Evolutionary conservation across 2,888 invertebrate genomes (phyloP).

Genomic region (Aphodius sticticus): DNA sequence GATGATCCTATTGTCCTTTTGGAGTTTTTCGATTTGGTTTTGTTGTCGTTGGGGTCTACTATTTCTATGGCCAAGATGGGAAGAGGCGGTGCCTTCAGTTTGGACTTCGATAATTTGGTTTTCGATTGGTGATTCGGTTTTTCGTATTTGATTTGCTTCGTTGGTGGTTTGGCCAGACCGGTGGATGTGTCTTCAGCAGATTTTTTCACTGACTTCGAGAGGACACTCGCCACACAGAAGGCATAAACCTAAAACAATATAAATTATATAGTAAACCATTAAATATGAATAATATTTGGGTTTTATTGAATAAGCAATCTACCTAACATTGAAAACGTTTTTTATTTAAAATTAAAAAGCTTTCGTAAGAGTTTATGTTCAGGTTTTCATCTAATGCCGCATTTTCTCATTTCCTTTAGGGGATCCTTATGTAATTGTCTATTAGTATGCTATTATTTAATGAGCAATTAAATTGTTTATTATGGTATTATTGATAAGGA

Average conservation of each 20-base stretch:
- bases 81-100: slow-evolving; percentile 55
- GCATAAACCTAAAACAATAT: not conserved
- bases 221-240: slow-evolving; percentile 10
- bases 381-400: no score
- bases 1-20: slow-evolving; percentile 79
- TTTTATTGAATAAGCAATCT: no score
- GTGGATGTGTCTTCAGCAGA: slow-evolving; percentile 18
- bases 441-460: no score
- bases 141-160: slow-evolving; percentile 6
- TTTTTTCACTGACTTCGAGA: slow-evolving; percentile 18
- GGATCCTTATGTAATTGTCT: no score
- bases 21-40: slow-evolving; percentile 57
- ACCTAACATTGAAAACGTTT: no score
- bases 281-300: no score
- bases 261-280: not conserved
- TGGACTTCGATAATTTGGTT: slow-evolving; percentile 8
- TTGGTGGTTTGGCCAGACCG: not conserved
- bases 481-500: no score
- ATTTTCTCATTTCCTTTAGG: no score
- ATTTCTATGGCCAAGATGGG: slow-evolving; percentile 71
- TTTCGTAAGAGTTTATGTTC: no score
- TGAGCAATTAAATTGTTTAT: no score
- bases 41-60: slow-evolving; percentile 59
- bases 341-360: no score
- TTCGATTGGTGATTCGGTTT: slow-evolving; percentile 22